Evolutionary conservation across 2,113 vertebrate species (phyloP).

Genomic region (Etheostoma spectabile): DNA sequence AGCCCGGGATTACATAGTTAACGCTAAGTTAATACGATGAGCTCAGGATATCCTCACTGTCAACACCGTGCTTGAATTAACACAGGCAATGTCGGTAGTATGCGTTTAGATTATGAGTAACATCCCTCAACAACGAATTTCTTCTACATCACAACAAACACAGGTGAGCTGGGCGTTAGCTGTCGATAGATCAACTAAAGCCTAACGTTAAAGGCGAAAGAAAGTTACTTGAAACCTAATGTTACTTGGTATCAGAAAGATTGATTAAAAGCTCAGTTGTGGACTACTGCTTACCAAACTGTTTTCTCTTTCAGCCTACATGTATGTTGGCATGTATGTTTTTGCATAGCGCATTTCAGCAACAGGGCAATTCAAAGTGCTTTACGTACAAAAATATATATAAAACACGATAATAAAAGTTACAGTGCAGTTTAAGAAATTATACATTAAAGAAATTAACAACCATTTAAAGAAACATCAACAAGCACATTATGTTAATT

Average conservation of each 20-base stretch:
- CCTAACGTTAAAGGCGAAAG: neutral
- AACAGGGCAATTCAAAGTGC: no score
- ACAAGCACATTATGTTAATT: neutral
- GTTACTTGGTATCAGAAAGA: neutral
- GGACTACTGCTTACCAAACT: neutral
- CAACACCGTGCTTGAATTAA: conserved; percentile 64
- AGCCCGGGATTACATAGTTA: conserved; percentile 76
- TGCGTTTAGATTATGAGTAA: conserved; percentile 67
- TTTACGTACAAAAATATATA: no score
- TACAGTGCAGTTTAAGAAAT: no score
- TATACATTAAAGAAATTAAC: no score
- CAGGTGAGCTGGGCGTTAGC: conserved; percentile 73
- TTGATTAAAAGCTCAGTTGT: neutral
- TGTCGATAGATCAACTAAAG: neutral
- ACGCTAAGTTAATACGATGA: conserved; percentile 69
- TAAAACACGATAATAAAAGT: no score
- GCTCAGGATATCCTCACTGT: conserved; percentile 47
- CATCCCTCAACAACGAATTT: conserved; percentile 36
- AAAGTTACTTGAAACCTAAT: neutral
- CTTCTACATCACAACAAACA: conserved; percentile 43
- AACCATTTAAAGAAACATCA: no score
- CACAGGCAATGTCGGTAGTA: conserved; percentile 42
- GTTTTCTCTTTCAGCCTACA: neutral
- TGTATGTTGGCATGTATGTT: no score
- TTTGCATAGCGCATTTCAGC: no score